Evolutionary conservation across 2,113 vertebrate species (phyloP).

Genomic region (Coturnix japonica): DNA sequence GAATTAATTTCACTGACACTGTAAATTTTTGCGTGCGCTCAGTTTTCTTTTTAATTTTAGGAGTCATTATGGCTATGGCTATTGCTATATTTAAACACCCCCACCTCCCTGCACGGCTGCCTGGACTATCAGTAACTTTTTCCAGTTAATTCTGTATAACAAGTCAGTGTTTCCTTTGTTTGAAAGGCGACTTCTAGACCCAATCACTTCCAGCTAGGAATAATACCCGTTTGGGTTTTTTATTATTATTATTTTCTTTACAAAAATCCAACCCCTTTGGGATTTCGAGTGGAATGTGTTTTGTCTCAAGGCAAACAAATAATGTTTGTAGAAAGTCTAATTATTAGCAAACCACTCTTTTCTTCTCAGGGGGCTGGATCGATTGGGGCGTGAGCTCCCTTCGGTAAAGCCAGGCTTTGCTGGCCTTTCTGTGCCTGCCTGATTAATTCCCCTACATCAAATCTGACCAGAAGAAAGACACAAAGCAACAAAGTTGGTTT

Average conservation of each 20-base stretch:
- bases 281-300: neutral
- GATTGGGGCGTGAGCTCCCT: neutral
- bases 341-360: neutral
- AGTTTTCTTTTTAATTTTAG: conserved; percentile 50
- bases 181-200: conserved; percentile 31
- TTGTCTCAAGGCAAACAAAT: conserved; percentile 45
- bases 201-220: neutral
- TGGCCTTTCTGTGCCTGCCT: neutral
- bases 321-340: conserved; percentile 26
- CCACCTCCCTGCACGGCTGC: neutral
- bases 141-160: conserved; percentile 27
- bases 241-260: neutral
- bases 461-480: neutral
- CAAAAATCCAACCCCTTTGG: neutral
- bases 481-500: neutral
- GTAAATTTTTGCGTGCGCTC: conserved; percentile 39
- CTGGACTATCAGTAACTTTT: conserved; percentile 56
- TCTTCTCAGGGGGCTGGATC: neutral
- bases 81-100: conserved; percentile 45
- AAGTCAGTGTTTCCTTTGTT: conserved; percentile 50
- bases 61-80: conserved; percentile 43
- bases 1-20: conserved; percentile 61
- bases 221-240: neutral
- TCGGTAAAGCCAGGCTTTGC: neutral
- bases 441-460: neutral